Base-by-base conservation (phyloP, 2,888 invertebrate genomes). In the Drosophila kambysellisi region DNA sequence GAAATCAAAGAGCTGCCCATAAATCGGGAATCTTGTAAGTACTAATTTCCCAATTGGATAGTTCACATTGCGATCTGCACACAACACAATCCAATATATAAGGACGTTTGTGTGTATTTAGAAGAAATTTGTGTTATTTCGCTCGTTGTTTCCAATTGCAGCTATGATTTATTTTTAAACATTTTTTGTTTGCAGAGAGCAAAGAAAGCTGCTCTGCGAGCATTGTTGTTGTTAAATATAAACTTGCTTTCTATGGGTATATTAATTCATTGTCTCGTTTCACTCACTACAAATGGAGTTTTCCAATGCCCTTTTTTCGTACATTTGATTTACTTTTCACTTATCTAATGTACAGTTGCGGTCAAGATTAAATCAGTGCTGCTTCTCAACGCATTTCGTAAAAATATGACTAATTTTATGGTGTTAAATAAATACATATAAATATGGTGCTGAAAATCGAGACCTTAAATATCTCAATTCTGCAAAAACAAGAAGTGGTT, bases 21-120 rank as follows among this genome's bases (percentile, higher is more conserved):
- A 29, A 92, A 92, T 83, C 89, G 91, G 51, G 92, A 92, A 75
- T 88, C 92, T 75, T 87, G 92, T 92, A 91, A 92, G 92, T 92
- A 89, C 60, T 53, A 46, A 11, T 46, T 6, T 39, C 11, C 30
- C 32, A 15, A 20, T 32, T 15, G 20, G n/a, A 57, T 20, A 32
- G 32, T 43, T 32, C 30, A 17, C 11, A 30, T 51, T 12, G 11
- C n/a, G n/a, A 51, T 51, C 51, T 51, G 25, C 50, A n/a, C 30
- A 51, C 30, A 32, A 32, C n/a, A n/a, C 51, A 32, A 25, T 25
- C 25, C 25, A 25, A 25, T 32, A 51, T 11, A 11, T 2, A 51
- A 30, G 12, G 9, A 32, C 9, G 11, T n/a, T 7, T 51, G 11
- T 51, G 29, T 25, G 30, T 9, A 33, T 30, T 41, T 41, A 9